Conservation (phyloP, 2,113 vertebrate genomes). For the Phrynocephalus versicolor region DNA sequence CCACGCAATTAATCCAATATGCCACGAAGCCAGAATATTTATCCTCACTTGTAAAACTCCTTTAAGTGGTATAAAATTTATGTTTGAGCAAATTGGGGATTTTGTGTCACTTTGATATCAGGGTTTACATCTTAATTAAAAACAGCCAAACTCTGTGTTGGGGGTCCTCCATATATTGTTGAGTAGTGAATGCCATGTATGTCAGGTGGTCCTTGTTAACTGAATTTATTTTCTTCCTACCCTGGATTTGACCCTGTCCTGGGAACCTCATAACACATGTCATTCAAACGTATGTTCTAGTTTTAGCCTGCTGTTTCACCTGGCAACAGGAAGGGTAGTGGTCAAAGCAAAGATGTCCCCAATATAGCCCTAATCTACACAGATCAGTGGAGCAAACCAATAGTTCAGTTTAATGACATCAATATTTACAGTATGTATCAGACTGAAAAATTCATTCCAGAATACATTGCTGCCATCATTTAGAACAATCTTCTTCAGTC, state of each 20-base stretch:
- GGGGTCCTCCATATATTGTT: conserved; percentile 42
- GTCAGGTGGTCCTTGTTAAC: conserved; percentile 66
- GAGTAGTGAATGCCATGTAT: conserved; percentile 43
- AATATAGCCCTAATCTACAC: neutral
- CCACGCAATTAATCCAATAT: conserved; percentile 41
- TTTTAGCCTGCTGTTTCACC: neutral
- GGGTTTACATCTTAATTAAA: conserved; percentile 54
- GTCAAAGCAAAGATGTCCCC: neutral
- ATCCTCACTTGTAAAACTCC: conserved; percentile 51
- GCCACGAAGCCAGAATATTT: conserved; percentile 45
- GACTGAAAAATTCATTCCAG: neutral
- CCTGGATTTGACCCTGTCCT: conserved; percentile 45
- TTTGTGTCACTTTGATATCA: conserved; percentile 43
- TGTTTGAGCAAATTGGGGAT: conserved; percentile 56
- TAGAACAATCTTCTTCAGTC: neutral
- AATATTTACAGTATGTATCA: neutral
- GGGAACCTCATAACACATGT: conserved; percentile 8
- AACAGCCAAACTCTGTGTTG: conserved; percentile 39
- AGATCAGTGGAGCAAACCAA: neutral
- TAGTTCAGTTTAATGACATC: neutral
- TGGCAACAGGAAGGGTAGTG: neutral
- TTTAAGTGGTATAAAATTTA: conserved; percentile 55
- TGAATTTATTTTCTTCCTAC: conserved; percentile 60
- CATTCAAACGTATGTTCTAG: fast-evolving
- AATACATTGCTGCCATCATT: neutral